Conservation (phyloP, 1,140 invertebrate species). For the Ceratina australensis region DNA sequence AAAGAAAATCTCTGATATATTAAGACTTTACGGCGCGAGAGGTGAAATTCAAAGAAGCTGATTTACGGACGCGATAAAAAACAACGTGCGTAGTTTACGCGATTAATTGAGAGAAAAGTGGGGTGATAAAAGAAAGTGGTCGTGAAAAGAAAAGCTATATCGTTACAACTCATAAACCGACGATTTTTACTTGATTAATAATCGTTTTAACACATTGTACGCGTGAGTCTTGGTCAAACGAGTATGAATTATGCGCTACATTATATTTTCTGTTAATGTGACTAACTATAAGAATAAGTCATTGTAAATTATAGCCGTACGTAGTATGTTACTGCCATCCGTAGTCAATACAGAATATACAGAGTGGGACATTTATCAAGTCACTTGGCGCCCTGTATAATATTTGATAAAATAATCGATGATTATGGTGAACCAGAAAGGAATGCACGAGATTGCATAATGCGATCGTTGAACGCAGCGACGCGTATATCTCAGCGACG, state of each 20-base stretch:
- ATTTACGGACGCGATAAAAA: slow-evolving; percentile 19
- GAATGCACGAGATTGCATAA: slow-evolving; percentile 45
- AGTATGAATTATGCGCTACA: too few species aligned
- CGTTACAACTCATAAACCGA: not conserved
- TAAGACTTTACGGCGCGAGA: not conserved
- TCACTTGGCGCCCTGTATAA: too few species aligned
- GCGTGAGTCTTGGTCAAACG: not conserved
- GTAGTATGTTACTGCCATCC: too few species aligned
- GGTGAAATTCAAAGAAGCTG: not conserved
- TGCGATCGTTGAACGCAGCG: slow-evolving; percentile 26
- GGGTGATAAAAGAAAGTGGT: slow-evolving; percentile 25
- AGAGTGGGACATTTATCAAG: too few species aligned
- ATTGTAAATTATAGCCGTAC: too few species aligned
- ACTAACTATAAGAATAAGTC: too few species aligned
- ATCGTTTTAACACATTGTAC: not conserved
- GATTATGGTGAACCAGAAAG: not conserved
- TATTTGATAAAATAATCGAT: not conserved
- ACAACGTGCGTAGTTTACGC: slow-evolving; percentile 1
- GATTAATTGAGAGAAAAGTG: slow-evolving; percentile 40
- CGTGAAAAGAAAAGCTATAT: slow-evolving; percentile 18
- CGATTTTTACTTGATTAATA: not conserved
- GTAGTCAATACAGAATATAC: too few species aligned
- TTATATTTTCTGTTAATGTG: too few species aligned
- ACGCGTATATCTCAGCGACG: slow-evolving; percentile 75
- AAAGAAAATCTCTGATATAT: slow-evolving; percentile 16